These are phyloP conservation scores for Pholis gunnellus DNA, from an alignment of 2,113 vertebrate genomes.

Conservation along the genomic window DNA sequence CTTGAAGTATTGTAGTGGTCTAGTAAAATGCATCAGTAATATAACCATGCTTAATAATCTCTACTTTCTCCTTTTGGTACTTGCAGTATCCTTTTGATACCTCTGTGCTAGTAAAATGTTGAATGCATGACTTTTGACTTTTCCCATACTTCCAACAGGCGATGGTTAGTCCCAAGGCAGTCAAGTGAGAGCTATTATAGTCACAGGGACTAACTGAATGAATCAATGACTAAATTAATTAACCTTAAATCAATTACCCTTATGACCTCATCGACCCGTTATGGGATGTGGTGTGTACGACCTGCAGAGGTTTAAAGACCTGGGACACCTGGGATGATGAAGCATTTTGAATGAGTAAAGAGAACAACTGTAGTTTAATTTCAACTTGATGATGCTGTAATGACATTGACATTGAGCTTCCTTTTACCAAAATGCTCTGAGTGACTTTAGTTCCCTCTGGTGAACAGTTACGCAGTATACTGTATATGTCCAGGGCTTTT, in stretches of 20 bases:
- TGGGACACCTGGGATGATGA: slow-evolving; percentile 15
- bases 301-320: slow-evolving; percentile 30
- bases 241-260: slow-evolving; percentile 66
- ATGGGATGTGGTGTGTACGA: neutral
- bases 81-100: neutral
- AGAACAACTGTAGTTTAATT: neutral
- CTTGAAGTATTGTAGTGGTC: neutral
- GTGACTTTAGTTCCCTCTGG: neutral
- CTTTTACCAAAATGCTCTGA: neutral
- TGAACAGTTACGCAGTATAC: neutral
- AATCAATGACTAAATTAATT: slow-evolving; percentile 62
- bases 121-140: neutral
- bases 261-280: slow-evolving; percentile 34
- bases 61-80: neutral
- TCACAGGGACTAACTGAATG: slow-evolving; percentile 39
- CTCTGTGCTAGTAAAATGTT: neutral
- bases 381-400: neutral
- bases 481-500: neutral
- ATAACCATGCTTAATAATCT: neutral
- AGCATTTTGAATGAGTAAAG: neutral
- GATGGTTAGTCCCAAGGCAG: slow-evolving; percentile 19
- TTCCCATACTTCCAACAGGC: neutral
- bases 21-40: neutral
- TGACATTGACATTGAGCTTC: neutral
- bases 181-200: slow-evolving; percentile 36